Conservation (phyloP, 1,140 invertebrate species). For the Trachymyrmex cornetzi region DNA sequence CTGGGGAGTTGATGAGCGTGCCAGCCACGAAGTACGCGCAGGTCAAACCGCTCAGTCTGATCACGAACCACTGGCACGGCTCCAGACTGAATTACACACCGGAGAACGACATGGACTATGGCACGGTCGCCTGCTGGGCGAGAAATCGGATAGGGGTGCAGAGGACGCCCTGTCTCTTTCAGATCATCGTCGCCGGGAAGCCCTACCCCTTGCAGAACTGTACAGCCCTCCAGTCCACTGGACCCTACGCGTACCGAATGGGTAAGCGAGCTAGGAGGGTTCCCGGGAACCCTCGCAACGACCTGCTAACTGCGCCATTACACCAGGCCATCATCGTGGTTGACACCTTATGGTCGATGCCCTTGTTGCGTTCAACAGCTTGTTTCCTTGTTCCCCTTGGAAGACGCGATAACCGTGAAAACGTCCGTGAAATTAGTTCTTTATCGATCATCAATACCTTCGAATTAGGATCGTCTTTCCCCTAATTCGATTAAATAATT, state of each 20-base stretch:
- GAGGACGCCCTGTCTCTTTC: constrained; percentile 94
- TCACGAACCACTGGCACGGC: constrained; percentile 88
- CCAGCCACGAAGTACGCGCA: constrained; percentile 89
- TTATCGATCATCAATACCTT: constrained; percentile 4
- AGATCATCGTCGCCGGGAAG: constrained; percentile 89
- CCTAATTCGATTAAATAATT: background rate
- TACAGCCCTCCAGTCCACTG: constrained; percentile 88
- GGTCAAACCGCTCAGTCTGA: constrained; percentile 77
- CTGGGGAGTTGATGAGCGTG: constrained; percentile 92
- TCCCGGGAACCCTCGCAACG: constrained; percentile 17
- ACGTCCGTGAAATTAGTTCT: constrained; percentile 65
- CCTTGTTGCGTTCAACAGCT: constrained; percentile 63
- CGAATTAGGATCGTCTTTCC: background rate
- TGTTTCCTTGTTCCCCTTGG: constrained; percentile 58
- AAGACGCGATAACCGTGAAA: constrained; percentile 60
- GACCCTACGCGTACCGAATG: constrained; percentile 81
- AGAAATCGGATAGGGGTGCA: constrained; percentile 93
- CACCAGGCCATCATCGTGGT: constrained; percentile 38
- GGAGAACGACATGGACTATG: constrained; percentile 94
- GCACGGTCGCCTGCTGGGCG: constrained; percentile 94
- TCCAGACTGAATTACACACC: constrained; percentile 94
- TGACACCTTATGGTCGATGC: constrained; percentile 46
- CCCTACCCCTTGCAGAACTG: constrained; percentile 96
- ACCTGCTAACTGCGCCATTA: constrained; percentile 64
- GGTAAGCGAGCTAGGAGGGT: constrained; percentile 72